phyloP scores from a whole-genome alignment of 2,113 vertebrate genomes.

The Micromys minutus region DNA sequence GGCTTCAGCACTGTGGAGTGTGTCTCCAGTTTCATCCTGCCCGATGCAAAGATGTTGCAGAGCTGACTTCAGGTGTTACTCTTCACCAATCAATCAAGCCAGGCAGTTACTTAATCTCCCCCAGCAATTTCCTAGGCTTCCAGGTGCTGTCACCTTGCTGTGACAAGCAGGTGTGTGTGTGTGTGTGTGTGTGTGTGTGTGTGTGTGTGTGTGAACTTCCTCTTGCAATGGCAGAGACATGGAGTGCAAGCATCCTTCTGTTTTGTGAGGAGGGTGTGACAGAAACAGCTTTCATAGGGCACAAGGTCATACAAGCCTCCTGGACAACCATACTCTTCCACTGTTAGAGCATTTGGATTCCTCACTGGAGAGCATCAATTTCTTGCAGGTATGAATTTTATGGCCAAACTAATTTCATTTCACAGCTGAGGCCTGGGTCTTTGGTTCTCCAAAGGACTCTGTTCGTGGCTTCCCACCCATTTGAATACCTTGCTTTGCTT shows the following conservation, averaged over 20 bases:
- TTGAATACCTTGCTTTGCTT: not conserved
- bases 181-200: not conserved
- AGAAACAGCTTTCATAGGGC: fast-evolving
- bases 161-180: not conserved
- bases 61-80: constrained; percentile 64
- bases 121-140: constrained; percentile 53
- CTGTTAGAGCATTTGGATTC: not conserved
- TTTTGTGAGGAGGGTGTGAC: not conserved
- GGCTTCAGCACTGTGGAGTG: not conserved
- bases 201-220: not conserved
- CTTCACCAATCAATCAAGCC: constrained; percentile 61
- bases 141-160: constrained; percentile 3
- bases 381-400: constrained; percentile 36
- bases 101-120: constrained; percentile 61
- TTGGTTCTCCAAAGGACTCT: not conserved
- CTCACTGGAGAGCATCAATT: not conserved
- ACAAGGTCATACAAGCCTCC: no score
- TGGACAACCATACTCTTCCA: not conserved
- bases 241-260: not conserved
- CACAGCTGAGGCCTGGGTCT: not conserved
- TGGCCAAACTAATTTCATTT: constrained; percentile 24
- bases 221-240: not conserved
- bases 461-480: not conserved
- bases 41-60: not conserved
- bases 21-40: constrained; percentile 51